phyloP scores from a whole-genome alignment of 2,113 vertebrate genomes.

The Bungarus multicinctus region DNA sequence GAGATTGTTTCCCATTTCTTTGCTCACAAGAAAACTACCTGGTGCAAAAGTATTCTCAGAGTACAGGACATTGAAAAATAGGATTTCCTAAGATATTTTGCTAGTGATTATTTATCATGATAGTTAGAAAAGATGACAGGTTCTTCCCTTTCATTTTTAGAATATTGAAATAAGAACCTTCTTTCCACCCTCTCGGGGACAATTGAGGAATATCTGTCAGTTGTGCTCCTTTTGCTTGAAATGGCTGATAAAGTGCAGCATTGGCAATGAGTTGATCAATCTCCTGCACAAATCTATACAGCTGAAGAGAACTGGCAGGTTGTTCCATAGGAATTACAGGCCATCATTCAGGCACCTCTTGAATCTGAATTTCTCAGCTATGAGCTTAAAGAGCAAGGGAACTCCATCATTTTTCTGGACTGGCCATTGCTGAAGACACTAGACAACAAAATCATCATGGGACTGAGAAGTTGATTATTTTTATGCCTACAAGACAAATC shows the following conservation, averaged over 20 bases:
- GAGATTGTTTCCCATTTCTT: neutral
- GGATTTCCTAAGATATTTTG: neutral
- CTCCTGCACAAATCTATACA: conserved; percentile 19
- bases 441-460: neutral
- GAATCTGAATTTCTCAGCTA: conserved; percentile 8
- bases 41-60: neutral
- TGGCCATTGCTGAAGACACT: neutral
- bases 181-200: neutral
- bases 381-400: conserved; percentile 5
- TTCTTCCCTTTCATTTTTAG: neutral
- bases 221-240: conserved; percentile 18
- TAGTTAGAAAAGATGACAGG: conserved; percentile 5
- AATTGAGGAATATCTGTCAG: conserved; percentile 15
- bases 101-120: neutral
- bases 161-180: conserved; percentile 7
- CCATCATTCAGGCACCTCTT: conserved; percentile 10
- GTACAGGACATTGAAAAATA: neutral
- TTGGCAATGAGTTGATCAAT: conserved; percentile 29
- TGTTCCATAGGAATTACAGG: conserved; percentile 23
- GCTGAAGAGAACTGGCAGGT: conserved; percentile 30
- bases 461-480: neutral
- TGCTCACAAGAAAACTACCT: neutral
- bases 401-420: conserved; percentile 8
- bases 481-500: neutral
- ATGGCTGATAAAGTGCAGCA: conserved; percentile 33